Base-by-base conservation (phyloP, 2,113 vertebrate genomes). In the Plectropomus leopardus region DNA sequence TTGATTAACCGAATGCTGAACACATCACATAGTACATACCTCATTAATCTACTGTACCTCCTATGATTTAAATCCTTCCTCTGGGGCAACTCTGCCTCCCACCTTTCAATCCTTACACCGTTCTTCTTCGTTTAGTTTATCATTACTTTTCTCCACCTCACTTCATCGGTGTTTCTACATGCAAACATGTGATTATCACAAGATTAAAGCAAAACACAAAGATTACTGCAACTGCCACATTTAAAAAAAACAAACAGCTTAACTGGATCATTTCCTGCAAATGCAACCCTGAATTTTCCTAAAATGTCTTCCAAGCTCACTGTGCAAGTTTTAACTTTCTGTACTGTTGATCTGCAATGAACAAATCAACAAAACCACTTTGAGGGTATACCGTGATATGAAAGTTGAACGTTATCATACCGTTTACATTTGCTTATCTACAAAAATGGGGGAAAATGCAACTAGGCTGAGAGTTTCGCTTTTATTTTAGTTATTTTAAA, bases 1-100 rank as follows among this genome's bases (percentile, higher is more conserved):
- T 13, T 80, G 60, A 85, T 83, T 76, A 76, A 79, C 48, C 44
- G 66, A 58, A 54, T 64, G 32, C 50, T 16, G 50, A 66, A 70
- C 6, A 47, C 55, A 28, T 19, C 54, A 60, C 23, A 11, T n/a
- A 47, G n/a, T 45, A 63, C 30, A 59, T 34, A 84, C 55, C 54
- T 68, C 42, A 75, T 67, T 81, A 67, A 78, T 67, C 72, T 63
- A 28, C 47, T 14, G 34, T n/a, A 80, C 61, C 28, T 57, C 51
- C 47, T 45, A 13, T 24, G 23, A 30, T 72, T 75, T 54, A 60
- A 40, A 51, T 65, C 44, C 34, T 53, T 50, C 61, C 34, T 47
- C 28, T 4, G 19, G 55, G 48, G 34, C 60, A 44, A n/a, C 50
- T 53, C 44, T 55, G 48, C 30, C 45, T 66, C 72, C 55, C 24